Base-by-base conservation (phyloP, 2,797 vertebrate species). In the Hypotaenidia okinawae region DNA sequence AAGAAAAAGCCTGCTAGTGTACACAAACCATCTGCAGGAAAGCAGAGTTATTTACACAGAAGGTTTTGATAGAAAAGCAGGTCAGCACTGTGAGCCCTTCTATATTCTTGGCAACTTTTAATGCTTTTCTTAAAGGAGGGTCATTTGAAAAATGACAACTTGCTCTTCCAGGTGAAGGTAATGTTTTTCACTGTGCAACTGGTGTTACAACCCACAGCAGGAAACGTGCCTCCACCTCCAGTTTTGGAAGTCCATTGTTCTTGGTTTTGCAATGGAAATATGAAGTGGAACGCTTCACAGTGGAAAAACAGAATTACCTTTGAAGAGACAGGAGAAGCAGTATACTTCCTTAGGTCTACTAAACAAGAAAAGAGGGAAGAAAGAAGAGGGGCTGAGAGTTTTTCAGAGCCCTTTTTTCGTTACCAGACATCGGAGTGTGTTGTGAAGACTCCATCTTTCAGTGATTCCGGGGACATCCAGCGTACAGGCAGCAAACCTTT, bases 401-500 rank as follows among this genome's bases (percentile, higher is more conserved):
- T 52, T 41, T 15, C 25, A 61, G 62, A 77, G 61, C 39, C 68
- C 41, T 14, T 9, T 18, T 68, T 73, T 81, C 76, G 33, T 95
- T 99, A 99, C 99, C 99, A 99, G 98, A 99, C 99, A 23, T 99
- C 99, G 14, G 99, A 99, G 97, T 99, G 99, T 4, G 99, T 99
- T 66, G 99, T 99, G 98, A 99, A 99, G 94, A 99, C 99, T 61
- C 99, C 99, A 6, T 99, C 99, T 92, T 99, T 99, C 79, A 99
- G 98, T 0, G 99, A 99, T 85, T 99, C 99, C 0, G 99, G 99
- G 90, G 99, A 99, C 99, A 99, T 99, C 99, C 99, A 99, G 96
- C 99, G 99, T 19, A 99, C 99, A 1, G 99, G 99, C 96, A 99
- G 98, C 93, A 99, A 95, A n/a, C 99, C 99, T 66, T 99, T 99